These are phyloP conservation scores for Zaprionus lineosus DNA, from an alignment of 2,888 invertebrate species.

Conservation along the genomic window DNA sequence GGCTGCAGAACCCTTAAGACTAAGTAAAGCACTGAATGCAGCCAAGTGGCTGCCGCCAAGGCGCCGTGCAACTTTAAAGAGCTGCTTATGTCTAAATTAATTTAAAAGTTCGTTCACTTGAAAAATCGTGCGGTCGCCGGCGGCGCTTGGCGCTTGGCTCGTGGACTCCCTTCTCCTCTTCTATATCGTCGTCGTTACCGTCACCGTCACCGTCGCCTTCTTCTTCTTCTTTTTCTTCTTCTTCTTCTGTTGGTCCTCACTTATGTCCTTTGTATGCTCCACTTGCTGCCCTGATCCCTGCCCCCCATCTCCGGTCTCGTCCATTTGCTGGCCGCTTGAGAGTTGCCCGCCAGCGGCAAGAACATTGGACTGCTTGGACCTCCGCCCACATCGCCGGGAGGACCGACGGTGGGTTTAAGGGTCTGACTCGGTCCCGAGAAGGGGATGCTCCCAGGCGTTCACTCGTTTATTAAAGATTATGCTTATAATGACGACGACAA, in stretches of 20 bases:
- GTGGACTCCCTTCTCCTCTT: too few relatives aligned
- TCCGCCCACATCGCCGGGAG: too few relatives aligned
- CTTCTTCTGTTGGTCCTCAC: not conserved
- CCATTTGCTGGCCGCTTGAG: slow-evolving; percentile 66
- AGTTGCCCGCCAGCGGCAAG: slow-evolving; percentile 50
- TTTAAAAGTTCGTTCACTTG: slow-evolving; percentile 77
- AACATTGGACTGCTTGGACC: not conserved
- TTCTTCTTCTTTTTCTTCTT: too few relatives aligned
- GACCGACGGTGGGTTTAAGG: not conserved
- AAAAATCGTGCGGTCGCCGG: slow-evolving; percentile 55
- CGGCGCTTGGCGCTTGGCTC: slow-evolving; percentile 12
- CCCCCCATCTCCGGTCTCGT: slow-evolving; percentile 39
- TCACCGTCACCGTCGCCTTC: too few relatives aligned
- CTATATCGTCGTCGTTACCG: too few relatives aligned
- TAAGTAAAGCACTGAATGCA: slow-evolving; percentile 26
- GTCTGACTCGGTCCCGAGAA: not conserved
- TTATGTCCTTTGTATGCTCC: not conserved
- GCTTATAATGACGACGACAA: slow-evolving; percentile 77
- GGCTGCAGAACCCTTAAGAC: slow-evolving; percentile 43
- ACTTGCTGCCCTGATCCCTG: slow-evolving; percentile 6
- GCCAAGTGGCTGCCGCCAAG: slow-evolving; percentile 9
- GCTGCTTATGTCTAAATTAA: slow-evolving; percentile 75
- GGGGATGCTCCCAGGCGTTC: slow-evolving; percentile 54
- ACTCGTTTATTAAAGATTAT: slow-evolving; percentile 78
- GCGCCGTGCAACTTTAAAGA: slow-evolving; percentile 64